These are phyloP conservation scores for Pseudomyrmex concolor DNA, from an alignment of 1,140 invertebrate genomes.

Conservation along the genomic window DNA sequence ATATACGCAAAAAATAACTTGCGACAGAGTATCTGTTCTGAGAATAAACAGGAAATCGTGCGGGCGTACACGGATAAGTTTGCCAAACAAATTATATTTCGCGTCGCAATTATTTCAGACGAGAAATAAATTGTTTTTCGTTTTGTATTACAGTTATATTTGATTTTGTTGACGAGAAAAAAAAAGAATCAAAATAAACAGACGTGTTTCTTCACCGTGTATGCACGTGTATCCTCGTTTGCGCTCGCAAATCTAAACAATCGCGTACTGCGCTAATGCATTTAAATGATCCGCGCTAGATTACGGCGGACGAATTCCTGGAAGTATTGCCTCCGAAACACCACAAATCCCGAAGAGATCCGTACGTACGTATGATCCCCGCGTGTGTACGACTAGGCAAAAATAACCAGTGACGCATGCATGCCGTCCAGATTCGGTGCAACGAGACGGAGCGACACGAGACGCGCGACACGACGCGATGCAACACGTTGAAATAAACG, in stretches of 20 bases:
- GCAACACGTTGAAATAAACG: conserved; percentile 79
- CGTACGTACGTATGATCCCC: neutral
- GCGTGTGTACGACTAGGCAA: conserved; percentile 59
- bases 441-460: conserved; percentile 69
- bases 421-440: conserved; percentile 74
- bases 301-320: conserved; percentile 19
- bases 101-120: neutral
- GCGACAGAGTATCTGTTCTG: neutral
- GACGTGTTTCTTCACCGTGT: no score
- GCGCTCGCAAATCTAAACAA: neutral
- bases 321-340: conserved; percentile 67
- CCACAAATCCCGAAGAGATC: conserved; percentile 43
- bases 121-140: no score
- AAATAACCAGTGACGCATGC: conserved; percentile 82
- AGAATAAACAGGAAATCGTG: conserved; percentile 1
- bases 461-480: conserved; percentile 30
- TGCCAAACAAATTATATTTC: conserved; percentile 10
- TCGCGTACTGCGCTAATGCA: neutral
- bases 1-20: conserved; percentile 24
- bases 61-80: neutral
- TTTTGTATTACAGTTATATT: neutral
- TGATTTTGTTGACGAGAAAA: neutral
- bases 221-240: neutral
- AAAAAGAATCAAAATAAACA: neutral
- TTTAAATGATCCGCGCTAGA: conserved; percentile 6